Evolutionary conservation across 2,888 invertebrate species (phyloP), one percentile per base, ranked within the genome.

Genomic region (Hydriomena furcata): DNA sequence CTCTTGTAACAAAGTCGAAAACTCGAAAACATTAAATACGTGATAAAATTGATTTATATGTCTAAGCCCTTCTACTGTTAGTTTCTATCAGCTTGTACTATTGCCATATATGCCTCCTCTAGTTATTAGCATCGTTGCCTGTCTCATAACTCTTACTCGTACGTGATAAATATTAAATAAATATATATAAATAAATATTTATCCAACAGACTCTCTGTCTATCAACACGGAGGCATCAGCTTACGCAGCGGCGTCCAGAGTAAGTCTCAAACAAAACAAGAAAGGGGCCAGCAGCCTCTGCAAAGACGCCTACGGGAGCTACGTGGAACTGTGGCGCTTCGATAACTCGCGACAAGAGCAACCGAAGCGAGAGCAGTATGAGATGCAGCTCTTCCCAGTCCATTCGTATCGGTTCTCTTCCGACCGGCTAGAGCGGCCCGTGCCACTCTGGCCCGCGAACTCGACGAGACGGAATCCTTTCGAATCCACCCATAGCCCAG

Each of bases 201-300:
- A 28, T 30, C 5, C n/a, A 35, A 24, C 41, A 51, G 51, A 45
- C 21, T 45, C 45, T 7, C 1, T 45, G 13, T 45, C 45, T 12
- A 35, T 31, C 17, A 51, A 41, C 30, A 41, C 36, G 20, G 40
- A 40, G 11, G 44, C 34, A 24, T 13, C 46, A 27, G 10, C 28
- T 1, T 17, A 27, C 17, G 17, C 27, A 13, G 40, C 28, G 5
- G 10, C 20, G 13, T 25, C 25, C 1, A 17, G 12, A 10, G 23
- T 34, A 1, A 38, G 6, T 7, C 4, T 21, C 30, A 4, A 8
- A 0, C 7, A 20, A 7, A 17, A 17, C 10, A 23, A 8, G 5
- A 20, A 17, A 0, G n/a, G 23, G 7, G 2, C n/a, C 11, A 7
- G 3, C 24, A 13, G 32, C 17, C 7, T 24, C 5, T 23, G 37